These are phyloP conservation scores for Lordiphosa stackelbergi DNA, from an alignment of 1,140 invertebrate genomes.

Conservation along the genomic window DNA sequence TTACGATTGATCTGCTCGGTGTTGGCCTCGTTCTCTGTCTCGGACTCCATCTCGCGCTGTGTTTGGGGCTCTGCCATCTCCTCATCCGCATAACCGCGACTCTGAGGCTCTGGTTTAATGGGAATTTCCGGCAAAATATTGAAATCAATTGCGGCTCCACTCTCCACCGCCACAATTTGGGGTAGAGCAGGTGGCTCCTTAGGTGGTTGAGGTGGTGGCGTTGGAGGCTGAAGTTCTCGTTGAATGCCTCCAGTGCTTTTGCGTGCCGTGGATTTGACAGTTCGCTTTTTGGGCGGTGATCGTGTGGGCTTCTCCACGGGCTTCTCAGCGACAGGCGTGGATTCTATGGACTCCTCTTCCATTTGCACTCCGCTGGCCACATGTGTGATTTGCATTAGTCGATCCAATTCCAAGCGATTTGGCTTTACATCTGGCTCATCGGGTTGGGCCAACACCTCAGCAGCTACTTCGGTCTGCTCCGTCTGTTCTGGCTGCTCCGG, in stretches of 20 bases:
- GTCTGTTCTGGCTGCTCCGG: background rate
- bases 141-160: conserved; percentile 35
- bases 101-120: conserved; percentile 62
- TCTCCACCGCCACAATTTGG: conserved; percentile 53
- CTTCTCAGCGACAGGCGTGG: conserved; percentile 15
- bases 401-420: conserved; percentile 63
- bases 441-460: background rate
- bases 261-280: conserved; percentile 42
- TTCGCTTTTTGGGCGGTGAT: background rate
- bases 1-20: no score
- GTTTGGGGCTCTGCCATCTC: conserved; percentile 8
- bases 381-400: conserved; percentile 59
- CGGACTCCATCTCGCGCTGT: background rate
- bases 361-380: conserved; percentile 61
- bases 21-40: conserved; percentile 10
- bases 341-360: conserved; percentile 53
- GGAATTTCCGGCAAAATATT: conserved; percentile 19
- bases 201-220: no score
- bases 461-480: background rate
- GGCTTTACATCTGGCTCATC: conserved; percentile 57
- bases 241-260: conserved; percentile 44
- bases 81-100: conserved; percentile 53
- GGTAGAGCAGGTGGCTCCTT: conserved; percentile 24
- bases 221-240: background rate
- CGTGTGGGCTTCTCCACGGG: background rate